phyloP scores from a whole-genome alignment of 2,888 invertebrate genomes.

The Cyrtodaria siliqua region DNA sequence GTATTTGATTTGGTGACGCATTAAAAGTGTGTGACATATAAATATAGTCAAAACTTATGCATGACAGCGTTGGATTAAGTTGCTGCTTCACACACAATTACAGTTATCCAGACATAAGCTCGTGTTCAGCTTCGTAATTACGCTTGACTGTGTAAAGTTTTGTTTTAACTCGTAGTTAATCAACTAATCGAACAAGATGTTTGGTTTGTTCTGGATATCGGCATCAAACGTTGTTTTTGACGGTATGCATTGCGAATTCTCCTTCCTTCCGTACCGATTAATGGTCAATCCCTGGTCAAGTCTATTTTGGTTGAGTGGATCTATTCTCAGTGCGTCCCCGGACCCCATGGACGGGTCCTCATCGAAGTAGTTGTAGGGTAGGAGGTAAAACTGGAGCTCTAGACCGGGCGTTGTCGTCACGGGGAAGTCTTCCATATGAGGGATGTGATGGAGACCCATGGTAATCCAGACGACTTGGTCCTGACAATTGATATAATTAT shows the following conservation, averaged over 20 bases:
- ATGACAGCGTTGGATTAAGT: no score
- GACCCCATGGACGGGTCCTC: slow-evolving; percentile 46
- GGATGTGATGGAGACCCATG: slow-evolving; percentile 52
- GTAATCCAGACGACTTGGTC: slow-evolving; percentile 60
- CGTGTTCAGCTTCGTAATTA: no score
- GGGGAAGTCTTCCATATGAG: slow-evolving; percentile 56
- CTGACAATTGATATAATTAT: slow-evolving; percentile 8
- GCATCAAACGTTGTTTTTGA: slow-evolving; percentile 15
- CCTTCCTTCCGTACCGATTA: slow-evolving; percentile 25
- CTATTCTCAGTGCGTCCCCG: slow-evolving; percentile 32
- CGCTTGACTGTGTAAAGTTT: no score
- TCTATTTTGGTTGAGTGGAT: slow-evolving; percentile 25
- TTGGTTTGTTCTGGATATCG: slow-evolving; percentile 21
- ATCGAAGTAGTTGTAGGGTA: slow-evolving; percentile 43
- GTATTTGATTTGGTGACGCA: no score
- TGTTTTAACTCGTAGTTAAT: no score
- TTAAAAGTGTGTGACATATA: no score
- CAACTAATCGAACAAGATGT: slow-evolving; percentile 23
- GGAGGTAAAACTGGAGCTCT: slow-evolving; percentile 28
- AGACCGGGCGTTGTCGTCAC: slow-evolving; percentile 47
- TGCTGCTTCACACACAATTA: no score
- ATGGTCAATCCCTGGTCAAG: slow-evolving; percentile 27
- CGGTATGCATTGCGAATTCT: slow-evolving; percentile 19
- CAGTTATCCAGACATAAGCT: no score
- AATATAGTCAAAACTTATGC: no score